Percentiles rank a stretch among this genome's conserved stretches.
These are phyloP conservation scores for Leistus spinibarbis DNA, from an alignment of 2,888 invertebrate genomes.

Conservation along the genomic window DNA sequence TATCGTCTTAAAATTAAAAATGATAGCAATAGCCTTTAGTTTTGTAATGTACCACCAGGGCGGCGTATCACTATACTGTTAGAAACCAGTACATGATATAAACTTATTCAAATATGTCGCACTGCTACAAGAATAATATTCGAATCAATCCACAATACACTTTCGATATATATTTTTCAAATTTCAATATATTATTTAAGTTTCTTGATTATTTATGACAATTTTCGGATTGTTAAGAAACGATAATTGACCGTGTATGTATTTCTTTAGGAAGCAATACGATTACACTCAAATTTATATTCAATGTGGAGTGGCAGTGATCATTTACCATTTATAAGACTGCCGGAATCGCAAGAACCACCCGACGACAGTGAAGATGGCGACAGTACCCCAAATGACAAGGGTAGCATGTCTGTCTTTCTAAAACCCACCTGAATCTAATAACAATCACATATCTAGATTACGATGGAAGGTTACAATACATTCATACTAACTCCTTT, in stretches of 20 bases:
- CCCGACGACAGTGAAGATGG: conserved; percentile 56
- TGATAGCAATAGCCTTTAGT: no score
- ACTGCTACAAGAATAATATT: no score
- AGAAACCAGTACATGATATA: no score
- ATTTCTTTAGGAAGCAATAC: conserved; percentile 52
- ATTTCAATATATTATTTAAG: no score
- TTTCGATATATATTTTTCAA: no score
- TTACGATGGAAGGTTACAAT: background rate
- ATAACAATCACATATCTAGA: background rate
- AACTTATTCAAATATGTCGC: no score
- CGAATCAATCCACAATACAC: no score
- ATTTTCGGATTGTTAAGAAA: conserved; percentile 5
- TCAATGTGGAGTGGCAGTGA: conserved; percentile 60
- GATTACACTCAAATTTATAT: conserved; percentile 56
- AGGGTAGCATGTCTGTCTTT: conserved; percentile 50
- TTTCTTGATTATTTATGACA: no score
- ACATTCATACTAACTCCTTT: background rate
- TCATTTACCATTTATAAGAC: conserved; percentile 56
- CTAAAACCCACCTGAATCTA: conserved; percentile 53
- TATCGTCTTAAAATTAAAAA: no score
- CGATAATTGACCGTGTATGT: conserved; percentile 4
- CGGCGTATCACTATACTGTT: no score
- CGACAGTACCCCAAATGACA: conserved; percentile 55
- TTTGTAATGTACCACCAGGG: no score
- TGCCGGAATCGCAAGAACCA: conserved; percentile 58